Percentiles rank a stretch among this genome's conserved stretches.
Conservation (phyloP, 2,888 invertebrate species). For the Lobophora halterata region DNA sequence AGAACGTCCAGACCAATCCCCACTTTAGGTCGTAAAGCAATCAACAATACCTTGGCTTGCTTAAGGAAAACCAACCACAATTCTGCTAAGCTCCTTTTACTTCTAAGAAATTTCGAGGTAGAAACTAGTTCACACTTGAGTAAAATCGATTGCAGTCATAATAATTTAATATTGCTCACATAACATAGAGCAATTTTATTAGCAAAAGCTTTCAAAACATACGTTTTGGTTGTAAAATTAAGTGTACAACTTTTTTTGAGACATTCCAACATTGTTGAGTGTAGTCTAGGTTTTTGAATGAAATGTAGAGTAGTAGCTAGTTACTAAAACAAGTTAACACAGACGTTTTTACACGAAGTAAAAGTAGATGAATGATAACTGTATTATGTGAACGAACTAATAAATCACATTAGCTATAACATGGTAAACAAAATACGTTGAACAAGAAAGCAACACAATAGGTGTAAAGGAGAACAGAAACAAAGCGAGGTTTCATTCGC, state of each 20-base stretch:
- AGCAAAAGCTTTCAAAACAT: slow-evolving; percentile 2
- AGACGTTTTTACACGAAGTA: too few species aligned
- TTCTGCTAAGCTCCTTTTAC: slow-evolving; percentile 6
- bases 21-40: slow-evolving; percentile 1
- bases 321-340: too few species aligned
- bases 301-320: neutral
- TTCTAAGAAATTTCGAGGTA: too few species aligned
- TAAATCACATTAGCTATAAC: slow-evolving; percentile 15
- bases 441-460: slow-evolving; percentile 30
- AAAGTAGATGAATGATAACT: slow-evolving; percentile 17
- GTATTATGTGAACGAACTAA: slow-evolving; percentile 12
- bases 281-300: too few species aligned
- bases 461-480: slow-evolving; percentile 26
- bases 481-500: slow-evolving; percentile 23
- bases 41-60: neutral
- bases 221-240: slow-evolving; percentile 2
- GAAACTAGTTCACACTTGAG: slow-evolving; percentile 7
- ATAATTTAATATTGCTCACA: slow-evolving; percentile 2
- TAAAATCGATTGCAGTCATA: neutral
- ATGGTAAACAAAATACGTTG: slow-evolving; percentile 16
- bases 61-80: slow-evolving; percentile 5
- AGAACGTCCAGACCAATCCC: slow-evolving; percentile 17
- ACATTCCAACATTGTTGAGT: too few species aligned
- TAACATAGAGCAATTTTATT: neutral
- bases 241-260: neutral